Conservation (phyloP, 2,888 invertebrate genomes). For the Gymnocheta viridis region DNA sequence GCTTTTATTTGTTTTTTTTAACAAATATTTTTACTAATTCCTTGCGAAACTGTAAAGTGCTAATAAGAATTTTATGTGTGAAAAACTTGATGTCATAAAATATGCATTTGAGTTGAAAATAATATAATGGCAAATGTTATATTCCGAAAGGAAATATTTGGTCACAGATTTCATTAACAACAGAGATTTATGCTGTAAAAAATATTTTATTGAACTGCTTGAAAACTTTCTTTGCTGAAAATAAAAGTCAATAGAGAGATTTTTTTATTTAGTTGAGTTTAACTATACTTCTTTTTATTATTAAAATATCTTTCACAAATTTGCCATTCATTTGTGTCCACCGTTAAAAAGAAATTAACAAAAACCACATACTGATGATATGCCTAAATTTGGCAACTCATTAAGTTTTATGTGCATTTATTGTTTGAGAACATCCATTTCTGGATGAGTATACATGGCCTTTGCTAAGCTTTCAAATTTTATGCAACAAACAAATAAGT, state of each 20-base stretch:
- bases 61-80: not conserved
- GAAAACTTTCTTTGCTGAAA: too few relatives aligned
- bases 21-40: not conserved
- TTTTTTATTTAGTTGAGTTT: too few relatives aligned
- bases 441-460: not conserved
- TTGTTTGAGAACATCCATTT: not conserved
- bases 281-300: too few relatives aligned
- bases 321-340: too few relatives aligned
- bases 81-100: not conserved
- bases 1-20: not conserved
- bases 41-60: slow-evolving; percentile 1
- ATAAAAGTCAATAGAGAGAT: too few relatives aligned
- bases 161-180: too few relatives aligned
- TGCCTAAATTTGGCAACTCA: slow-evolving; percentile 24
- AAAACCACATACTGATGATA: slow-evolving; percentile 33
- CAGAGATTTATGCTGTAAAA: too few relatives aligned
- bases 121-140: too few relatives aligned
- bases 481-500: not conserved
- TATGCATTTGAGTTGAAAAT: not conserved
- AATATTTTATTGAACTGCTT: too few relatives aligned
- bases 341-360: too few relatives aligned
- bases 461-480: not conserved
- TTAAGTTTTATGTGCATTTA: not conserved
- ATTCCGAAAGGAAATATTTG: too few relatives aligned
- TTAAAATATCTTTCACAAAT: too few relatives aligned